phyloP scores from a whole-genome alignment of 2,797 vertebrate genomes.

The Fratercula arctica region DNA sequence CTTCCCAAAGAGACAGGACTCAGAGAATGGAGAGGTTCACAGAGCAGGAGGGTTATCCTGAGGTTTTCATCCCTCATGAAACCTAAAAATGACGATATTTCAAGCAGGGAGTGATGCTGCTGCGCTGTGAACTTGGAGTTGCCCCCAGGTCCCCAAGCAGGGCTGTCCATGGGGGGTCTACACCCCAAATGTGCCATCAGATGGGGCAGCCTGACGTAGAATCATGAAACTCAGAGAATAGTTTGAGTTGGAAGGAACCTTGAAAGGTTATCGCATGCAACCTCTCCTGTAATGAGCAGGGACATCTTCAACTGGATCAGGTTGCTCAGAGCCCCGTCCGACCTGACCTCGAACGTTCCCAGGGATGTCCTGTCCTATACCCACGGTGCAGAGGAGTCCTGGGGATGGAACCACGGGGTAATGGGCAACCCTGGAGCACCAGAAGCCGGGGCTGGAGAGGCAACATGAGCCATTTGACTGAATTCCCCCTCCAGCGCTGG shows the following conservation, averaged over 20 bases:
- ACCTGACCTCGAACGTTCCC: background rate
- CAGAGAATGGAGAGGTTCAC: accelerated
- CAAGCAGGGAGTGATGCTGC: background rate
- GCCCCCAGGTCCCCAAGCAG: background rate
- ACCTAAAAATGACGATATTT: accelerated
- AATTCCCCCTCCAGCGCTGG: background rate
- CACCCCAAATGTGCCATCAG: background rate
- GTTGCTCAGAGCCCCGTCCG: background rate
- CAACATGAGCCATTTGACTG: too few species aligned
- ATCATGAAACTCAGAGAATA: background rate
- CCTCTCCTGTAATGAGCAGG: background rate
- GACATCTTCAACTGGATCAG: background rate
- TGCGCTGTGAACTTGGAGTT: background rate
- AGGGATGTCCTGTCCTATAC: background rate
- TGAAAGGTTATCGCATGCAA: background rate
- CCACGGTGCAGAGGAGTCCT: background rate
- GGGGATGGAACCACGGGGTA: background rate
- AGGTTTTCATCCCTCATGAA: background rate
- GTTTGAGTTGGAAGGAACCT: background rate
- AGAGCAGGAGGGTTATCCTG: background rate
- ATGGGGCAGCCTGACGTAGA: background rate
- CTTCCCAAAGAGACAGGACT: background rate
- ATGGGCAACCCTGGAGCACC: accelerated
- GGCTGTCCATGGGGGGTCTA: background rate
- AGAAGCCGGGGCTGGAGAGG: background rate